These are phyloP conservation scores for Anticlea derivata DNA, from an alignment of 2,888 invertebrate genomes.

Conservation along the genomic window DNA sequence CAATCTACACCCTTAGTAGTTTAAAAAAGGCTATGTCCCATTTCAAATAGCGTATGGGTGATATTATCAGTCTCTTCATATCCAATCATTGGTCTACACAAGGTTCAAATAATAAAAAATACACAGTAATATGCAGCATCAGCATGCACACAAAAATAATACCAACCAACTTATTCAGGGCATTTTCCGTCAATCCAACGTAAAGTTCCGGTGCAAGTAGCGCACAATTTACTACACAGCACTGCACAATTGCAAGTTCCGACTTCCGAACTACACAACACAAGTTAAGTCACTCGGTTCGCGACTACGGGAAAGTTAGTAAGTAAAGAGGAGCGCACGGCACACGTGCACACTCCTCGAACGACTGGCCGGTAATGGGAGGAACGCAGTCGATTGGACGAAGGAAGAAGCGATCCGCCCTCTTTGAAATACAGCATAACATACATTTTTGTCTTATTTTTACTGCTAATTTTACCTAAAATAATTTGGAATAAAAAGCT, in stretches of 20 bases:
- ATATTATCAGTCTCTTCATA: no score
- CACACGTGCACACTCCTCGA: constrained; percentile 24
- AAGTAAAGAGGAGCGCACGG: constrained; percentile 14
- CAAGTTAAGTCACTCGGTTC: constrained; percentile 24
- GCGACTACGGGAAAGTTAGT: constrained; percentile 34
- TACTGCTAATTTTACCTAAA: no score
- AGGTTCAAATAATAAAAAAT: no score
- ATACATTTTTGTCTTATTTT: no score
- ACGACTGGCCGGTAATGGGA: constrained; percentile 25
- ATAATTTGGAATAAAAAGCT: no score
- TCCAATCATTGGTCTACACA: no score
- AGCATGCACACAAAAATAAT: constrained; percentile 3
- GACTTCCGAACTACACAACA: constrained; percentile 46
- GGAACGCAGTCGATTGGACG: constrained; percentile 8
- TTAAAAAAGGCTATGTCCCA: no score
- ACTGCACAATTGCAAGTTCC: constrained; percentile 56
- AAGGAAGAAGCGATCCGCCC: constrained; percentile 10
- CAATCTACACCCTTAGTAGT: no score
- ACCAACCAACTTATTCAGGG: constrained; percentile 27
- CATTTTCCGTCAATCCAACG: constrained; percentile 35
- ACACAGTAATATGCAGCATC: no score
- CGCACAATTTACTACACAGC: constrained; percentile 36
- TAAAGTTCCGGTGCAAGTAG: constrained; percentile 32
- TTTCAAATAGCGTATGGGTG: no score
- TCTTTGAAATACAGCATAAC: constrained; percentile 8